Evolutionary conservation across 2,797 vertebrate species (phyloP).

Genomic region (Spinibarbus caldwelli): DNA sequence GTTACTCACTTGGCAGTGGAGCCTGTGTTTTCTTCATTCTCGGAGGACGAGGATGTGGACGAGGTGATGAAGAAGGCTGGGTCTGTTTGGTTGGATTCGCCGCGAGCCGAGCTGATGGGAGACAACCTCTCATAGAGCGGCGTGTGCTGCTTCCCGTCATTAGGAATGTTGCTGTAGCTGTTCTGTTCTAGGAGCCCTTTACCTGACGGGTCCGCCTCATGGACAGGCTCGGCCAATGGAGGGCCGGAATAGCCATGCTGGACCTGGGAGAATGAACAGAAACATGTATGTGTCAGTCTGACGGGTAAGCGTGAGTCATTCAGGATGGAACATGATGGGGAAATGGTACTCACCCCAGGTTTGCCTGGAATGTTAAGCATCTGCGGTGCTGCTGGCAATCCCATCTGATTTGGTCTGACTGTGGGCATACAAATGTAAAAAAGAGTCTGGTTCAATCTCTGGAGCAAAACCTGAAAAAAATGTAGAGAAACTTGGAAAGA

Average conservation of each 20-base stretch:
- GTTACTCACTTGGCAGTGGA: constrained; percentile 89
- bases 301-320: background rate
- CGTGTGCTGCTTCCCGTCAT: constrained; percentile 91
- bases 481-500: constrained; percentile 8
- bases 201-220: constrained; percentile 75
- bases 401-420: constrained; percentile 89
- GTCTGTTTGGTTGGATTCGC: constrained; percentile 84
- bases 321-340: background rate
- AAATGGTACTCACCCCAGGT: constrained; percentile 78
- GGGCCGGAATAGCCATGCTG: constrained; percentile 80
- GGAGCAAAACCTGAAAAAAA: background rate
- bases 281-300: constrained; percentile 1
- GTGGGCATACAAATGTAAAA: constrained; percentile 45
- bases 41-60: constrained; percentile 89
- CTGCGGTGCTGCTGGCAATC: constrained; percentile 85
- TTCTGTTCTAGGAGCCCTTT: constrained; percentile 86
- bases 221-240: constrained; percentile 76
- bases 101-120: constrained; percentile 83
- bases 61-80: constrained; percentile 85
- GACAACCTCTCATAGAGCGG: constrained; percentile 93
- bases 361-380: constrained; percentile 91
- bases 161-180: constrained; percentile 92
- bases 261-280: constrained; percentile 65
- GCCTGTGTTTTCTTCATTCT: constrained; percentile 87
- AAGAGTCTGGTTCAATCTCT: constrained; percentile 18